A percentile compares a stretch with the other conserved stretches of the same genome.
Conservation (phyloP, 92 coral and sea anemone species). For the Porites rus region DNA sequence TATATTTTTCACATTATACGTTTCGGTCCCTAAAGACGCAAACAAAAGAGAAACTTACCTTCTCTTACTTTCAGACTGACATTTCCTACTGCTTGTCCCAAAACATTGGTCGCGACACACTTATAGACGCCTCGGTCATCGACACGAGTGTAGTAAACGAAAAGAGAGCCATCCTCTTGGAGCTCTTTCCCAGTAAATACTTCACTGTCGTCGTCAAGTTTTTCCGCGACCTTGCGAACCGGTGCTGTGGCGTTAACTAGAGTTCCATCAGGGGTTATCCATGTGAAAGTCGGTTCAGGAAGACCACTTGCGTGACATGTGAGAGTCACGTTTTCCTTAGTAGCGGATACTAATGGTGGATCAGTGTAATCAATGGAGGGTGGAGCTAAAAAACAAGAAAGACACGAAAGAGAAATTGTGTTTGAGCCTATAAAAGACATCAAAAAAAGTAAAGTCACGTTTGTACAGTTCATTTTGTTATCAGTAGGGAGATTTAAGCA, state of each 20-base stretch:
- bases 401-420: no score
- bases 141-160: conserved; percentile 54
- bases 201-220: conserved; percentile 60
- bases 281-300: conserved; percentile 61
- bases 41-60: conserved; percentile 41
- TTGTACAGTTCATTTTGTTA: no score
- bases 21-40: no score
- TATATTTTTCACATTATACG: no score
- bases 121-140: conserved; percentile 68
- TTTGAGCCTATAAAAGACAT: no score
- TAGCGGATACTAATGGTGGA: conserved; percentile 50
- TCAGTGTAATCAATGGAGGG: conserved; percentile 52
- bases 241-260: conserved; percentile 35
- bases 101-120: conserved; percentile 60
- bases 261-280: conserved; percentile 63
- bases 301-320: conserved; percentile 68
- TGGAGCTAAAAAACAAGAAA: conserved; percentile 26
- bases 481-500: no score
- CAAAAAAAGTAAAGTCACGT: background rate
- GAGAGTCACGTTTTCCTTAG: conserved; percentile 73
- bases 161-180: conserved; percentile 69
- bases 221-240: conserved; percentile 26
- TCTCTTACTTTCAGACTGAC: conserved; percentile 62
- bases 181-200: conserved; percentile 30
- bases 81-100: conserved; percentile 50